Evolutionary conservation across 2,113 vertebrate species (phyloP), one percentile per base, ranked within the genome.

Genomic region (Pelusios castaneus): DNA sequence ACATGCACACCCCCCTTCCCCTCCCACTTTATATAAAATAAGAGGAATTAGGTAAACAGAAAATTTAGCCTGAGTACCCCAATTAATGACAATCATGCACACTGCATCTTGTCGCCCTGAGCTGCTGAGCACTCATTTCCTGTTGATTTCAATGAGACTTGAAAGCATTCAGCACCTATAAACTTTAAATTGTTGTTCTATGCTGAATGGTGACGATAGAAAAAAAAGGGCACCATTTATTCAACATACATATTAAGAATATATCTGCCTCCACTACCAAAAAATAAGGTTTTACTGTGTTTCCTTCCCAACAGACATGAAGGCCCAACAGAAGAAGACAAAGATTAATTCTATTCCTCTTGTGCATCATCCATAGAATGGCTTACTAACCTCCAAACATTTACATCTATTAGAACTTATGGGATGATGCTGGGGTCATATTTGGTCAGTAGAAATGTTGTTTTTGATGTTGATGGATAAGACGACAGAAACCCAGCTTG

Each of bases 401-500:
- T 75, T 43, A 75, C 38, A 43, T 38, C 24, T 75, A 25, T 25
- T 11, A 38, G 21, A 41, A 41, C 38, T 7, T 38, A 73, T 25
- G 38, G n/a, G 22, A 38, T 2, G 3, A 73, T 10, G 38, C 10
- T 73, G 38, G 70, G 22, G 70, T 73, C 38, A 24, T 22, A 73
- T 41, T 25, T 41, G 84, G 91, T 73, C 91, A 80, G 81, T 0
- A 10, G 67, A 93, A 85, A 78, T 83, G n/a, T 95, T 95, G 86
- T 85, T 89, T 85, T 1, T 17, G 89, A 77, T 94, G 93, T 63
- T 63, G 60, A n/a, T 19, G 31, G 60, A 63, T 63, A 63, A 84
- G 91, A 94, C 93, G 90, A 90, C 94, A 89, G 55, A 89, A 95
- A 91, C n/a, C 67, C n/a, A n/a, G n/a, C n/a, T 70, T 9, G n/a